Conservation (phyloP, 2,113 vertebrate species). For the Austrofundulus limnaeus region DNA sequence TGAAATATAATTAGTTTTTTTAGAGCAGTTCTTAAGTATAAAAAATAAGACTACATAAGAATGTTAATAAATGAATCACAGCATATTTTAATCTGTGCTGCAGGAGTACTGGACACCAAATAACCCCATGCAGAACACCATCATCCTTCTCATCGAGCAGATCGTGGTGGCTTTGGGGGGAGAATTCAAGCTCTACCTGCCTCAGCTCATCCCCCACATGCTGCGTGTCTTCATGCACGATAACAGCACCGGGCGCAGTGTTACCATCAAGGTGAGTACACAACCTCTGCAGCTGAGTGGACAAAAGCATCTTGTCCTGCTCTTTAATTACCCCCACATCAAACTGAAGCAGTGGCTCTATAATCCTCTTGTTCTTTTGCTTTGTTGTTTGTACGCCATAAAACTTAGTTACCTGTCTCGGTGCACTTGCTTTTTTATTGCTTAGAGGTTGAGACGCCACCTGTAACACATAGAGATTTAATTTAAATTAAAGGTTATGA, state of each 20-base stretch:
- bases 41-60: background rate
- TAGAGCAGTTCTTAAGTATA: background rate
- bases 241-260: slow-evolving; percentile 89
- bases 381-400: background rate
- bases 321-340: background rate
- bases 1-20: background rate
- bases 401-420: background rate
- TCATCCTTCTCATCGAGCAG: slow-evolving; percentile 96
- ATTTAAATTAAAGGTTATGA: background rate
- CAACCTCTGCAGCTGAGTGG: background rate
- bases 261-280: slow-evolving; percentile 91
- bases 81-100: slow-evolving; percentile 7
- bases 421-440: background rate
- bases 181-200: slow-evolving; percentile 97
- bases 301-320: background rate
- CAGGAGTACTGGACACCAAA: slow-evolving; percentile 99
- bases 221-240: slow-evolving; percentile 98
- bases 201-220: slow-evolving; percentile 98
- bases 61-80: background rate
- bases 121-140: slow-evolving; percentile 98
- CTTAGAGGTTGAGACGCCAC: background rate
- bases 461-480: background rate
- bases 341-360: background rate
- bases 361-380: background rate
- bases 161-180: slow-evolving; percentile 96